Evolutionary conservation across 2,113 vertebrate genomes (phyloP).

Genomic region (Scomber japonicus): DNA sequence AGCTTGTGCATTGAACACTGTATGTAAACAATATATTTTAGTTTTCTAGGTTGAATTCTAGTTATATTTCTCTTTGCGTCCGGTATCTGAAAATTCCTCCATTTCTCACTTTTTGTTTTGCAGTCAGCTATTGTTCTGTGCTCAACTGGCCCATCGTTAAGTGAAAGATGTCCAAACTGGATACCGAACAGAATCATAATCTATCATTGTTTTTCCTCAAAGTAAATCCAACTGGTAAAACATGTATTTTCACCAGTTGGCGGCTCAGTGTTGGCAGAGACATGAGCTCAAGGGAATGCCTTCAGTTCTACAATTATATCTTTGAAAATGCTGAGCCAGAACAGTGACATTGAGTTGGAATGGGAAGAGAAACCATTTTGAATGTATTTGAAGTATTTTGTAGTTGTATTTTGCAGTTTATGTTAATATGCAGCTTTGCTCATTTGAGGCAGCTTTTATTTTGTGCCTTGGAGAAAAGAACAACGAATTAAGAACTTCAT

Average conservation of each 20-base stretch:
- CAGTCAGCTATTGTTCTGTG: neutral
- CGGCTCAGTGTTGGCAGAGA: conserved; percentile 5
- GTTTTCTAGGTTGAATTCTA: no score
- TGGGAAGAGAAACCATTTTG: neutral
- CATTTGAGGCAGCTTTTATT: neutral
- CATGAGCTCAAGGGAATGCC: neutral
- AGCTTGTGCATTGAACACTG: no score
- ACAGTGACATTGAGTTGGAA: neutral
- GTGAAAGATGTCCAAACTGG: conserved; percentile 11
- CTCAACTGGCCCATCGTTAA: neutral
- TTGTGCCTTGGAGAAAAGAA: no score
- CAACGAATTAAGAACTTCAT: no score
- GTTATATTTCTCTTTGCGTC: no score
- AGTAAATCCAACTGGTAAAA: neutral
- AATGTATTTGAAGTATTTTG: neutral
- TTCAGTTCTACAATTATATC: conserved; percentile 14
- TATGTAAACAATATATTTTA: no score
- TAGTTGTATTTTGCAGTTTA: neutral
- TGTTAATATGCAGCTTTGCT: neutral
- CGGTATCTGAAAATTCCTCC: no score
- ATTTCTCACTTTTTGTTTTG: conserved; percentile 1
- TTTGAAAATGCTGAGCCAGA: neutral
- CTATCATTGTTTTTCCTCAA: no score
- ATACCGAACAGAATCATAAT: no score
- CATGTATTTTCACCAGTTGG: conserved; percentile 3